Conservation (phyloP, 2,797 vertebrate genomes). For the Champsocephalus gunnari region DNA sequence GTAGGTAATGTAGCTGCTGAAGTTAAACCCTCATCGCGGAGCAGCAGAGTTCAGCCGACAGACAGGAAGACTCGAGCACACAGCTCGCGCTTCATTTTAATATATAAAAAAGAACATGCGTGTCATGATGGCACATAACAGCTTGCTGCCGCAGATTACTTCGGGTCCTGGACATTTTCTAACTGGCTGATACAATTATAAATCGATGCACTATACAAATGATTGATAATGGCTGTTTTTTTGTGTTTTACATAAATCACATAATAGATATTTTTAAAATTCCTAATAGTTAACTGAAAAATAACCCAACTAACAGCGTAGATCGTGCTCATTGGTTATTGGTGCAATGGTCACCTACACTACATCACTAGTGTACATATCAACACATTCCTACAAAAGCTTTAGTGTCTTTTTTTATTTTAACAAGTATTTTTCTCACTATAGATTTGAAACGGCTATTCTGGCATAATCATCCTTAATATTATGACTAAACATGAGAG, state of each 20-base stretch:
- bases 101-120: no score
- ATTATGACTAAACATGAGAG: conserved; percentile 2
- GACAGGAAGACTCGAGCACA: no score
- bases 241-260: not conserved
- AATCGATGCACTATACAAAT: no score
- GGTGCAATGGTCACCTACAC: not conserved
- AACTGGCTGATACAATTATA: no score
- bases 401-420: not conserved
- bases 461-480: not conserved
- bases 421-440: conserved; percentile 7
- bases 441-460: not conserved
- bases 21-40: no score
- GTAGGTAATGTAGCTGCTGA: no score
- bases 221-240: not conserved
- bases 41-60: no score
- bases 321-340: not conserved
- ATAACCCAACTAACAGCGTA: not conserved
- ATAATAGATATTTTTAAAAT: not conserved
- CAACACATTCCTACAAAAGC: not conserved
- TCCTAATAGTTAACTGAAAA: not conserved
- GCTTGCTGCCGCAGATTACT: no score
- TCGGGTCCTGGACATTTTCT: no score
- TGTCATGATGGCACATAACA: no score
- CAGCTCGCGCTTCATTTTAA: no score
- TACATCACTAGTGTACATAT: not conserved